phyloP scores from a whole-genome alignment of 2,113 vertebrate genomes.

The Athene cunicularia region DNA sequence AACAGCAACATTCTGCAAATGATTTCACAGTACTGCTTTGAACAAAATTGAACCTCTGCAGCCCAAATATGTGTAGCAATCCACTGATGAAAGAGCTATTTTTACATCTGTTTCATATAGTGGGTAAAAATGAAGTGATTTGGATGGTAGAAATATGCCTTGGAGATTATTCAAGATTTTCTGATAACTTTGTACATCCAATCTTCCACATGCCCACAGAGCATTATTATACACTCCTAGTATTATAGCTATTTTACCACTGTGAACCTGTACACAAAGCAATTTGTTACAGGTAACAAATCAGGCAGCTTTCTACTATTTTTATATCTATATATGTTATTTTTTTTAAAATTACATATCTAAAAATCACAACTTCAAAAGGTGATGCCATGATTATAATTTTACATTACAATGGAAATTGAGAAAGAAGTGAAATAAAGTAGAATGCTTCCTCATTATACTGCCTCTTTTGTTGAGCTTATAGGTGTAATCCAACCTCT shows the following conservation, averaged over 20 bases:
- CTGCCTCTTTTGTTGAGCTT: background rate
- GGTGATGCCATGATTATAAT: background rate
- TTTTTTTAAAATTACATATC: too few relatives aligned
- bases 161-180: constrained; percentile 52
- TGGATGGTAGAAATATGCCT: constrained; percentile 34
- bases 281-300: background rate
- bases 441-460: background rate
- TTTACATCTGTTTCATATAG: constrained; percentile 73
- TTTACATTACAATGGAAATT: background rate
- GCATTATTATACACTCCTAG: background rate
- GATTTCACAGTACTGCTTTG: constrained; percentile 28
- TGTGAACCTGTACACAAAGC: background rate
- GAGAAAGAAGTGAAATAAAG: background rate
- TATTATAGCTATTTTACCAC: background rate
- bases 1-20: constrained; percentile 37
- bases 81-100: constrained; percentile 49
- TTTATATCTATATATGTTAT: too few relatives aligned
- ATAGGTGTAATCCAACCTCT: background rate
- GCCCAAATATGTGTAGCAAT: constrained; percentile 33
- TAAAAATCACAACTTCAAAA: background rate
- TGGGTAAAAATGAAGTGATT: constrained; percentile 54
- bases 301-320: background rate
- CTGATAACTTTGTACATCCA: constrained; percentile 41
- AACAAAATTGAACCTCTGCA: background rate
- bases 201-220: constrained; percentile 9